Evolutionary conservation across 2,888 invertebrate species (phyloP).

Genomic region (Masnerella sp.): DNA sequence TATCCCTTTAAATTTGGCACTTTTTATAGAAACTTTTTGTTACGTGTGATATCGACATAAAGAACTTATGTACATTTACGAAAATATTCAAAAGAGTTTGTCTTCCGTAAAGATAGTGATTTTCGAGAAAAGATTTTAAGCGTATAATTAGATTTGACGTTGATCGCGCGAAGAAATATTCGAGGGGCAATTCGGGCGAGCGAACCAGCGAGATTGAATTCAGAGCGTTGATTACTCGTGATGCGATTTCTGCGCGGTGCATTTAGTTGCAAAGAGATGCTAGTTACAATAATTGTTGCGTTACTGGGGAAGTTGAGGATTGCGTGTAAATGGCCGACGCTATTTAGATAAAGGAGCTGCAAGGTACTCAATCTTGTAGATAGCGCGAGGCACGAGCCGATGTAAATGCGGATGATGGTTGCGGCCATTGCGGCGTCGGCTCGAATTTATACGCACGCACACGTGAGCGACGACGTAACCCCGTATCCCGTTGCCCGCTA

Average conservation of each 20-base stretch:
- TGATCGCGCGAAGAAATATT: not conserved
- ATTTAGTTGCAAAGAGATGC: conserved; percentile 18
- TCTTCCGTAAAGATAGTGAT: no score
- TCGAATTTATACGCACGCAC: conserved; percentile 4
- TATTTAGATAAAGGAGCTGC: conserved; percentile 62
- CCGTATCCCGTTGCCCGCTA: conserved; percentile 7
- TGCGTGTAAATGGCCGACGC: conserved; percentile 64
- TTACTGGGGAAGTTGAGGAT: conserved; percentile 53
- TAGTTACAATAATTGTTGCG: conserved; percentile 41
- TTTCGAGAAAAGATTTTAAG: no score
- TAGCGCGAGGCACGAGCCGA: conserved; percentile 46
- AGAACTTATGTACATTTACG: no score
- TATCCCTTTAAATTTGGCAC: no score
- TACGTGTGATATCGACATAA: no score
- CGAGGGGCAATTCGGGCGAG: not conserved
- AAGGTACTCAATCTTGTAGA: conserved; percentile 60
- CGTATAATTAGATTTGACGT: no score
- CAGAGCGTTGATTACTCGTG: conserved; percentile 1
- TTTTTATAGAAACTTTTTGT: no score
- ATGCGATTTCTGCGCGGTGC: conserved; percentile 14
- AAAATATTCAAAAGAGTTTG: no score
- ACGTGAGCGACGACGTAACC: not conserved
- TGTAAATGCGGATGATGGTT: conserved; percentile 42
- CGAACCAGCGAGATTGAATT: not conserved
- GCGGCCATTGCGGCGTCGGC: conserved; percentile 28